Base-by-base conservation (phyloP, 2,888 invertebrate species). In the Muscina levida region DNA sequence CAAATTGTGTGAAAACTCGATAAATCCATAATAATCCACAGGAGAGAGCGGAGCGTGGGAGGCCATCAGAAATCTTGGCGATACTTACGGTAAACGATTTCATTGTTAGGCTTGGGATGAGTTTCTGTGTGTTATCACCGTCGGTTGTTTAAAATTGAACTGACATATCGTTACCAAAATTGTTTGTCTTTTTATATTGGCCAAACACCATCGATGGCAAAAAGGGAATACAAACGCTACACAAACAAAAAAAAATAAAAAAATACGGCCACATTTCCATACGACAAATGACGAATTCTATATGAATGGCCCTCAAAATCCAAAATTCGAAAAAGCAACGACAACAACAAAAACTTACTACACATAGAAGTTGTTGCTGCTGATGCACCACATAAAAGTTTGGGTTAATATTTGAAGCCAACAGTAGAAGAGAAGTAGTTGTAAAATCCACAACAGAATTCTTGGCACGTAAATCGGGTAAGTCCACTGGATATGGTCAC, bases 81-180 rank as follows among this genome's bases (percentile, higher is more conserved):
- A 70, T 86, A 90, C 90, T 91, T 88, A 91, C 91, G 87, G 89
- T 87, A 87, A 91, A 87, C 87, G 90, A 87, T 90, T 88, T 90
- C 90, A 91, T 91, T 91, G 90, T 90, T 62, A 84, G 77, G 85
- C 87, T 87, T 90, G 85, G 85, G 86, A 77, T 72, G 57, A 73
- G 26, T 85, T 39, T 37, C 19, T 13, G 82, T 83, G 84, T 83
- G 85, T 86, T 88, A 85, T 88, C 89, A 89, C 90, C 87, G 89
- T 89, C 87, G 88, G 88, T 90, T 90, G 87, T 88, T 87, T 87
- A 86, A 88, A 90, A 88, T 85, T 89, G 87, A 90, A 91, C 91
- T 91, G 91, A 91, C 89, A 90, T 90, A 82, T 86, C 82, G 82
- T 85, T 85, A 85, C 83, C 86, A 87, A 85, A 85, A 85, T 77